Percentiles rank a stretch among this genome's conserved stretches.
These are phyloP conservation scores for Hemicrepidius hirtus DNA, from an alignment of 2,888 invertebrate species.

Conservation along the genomic window DNA sequence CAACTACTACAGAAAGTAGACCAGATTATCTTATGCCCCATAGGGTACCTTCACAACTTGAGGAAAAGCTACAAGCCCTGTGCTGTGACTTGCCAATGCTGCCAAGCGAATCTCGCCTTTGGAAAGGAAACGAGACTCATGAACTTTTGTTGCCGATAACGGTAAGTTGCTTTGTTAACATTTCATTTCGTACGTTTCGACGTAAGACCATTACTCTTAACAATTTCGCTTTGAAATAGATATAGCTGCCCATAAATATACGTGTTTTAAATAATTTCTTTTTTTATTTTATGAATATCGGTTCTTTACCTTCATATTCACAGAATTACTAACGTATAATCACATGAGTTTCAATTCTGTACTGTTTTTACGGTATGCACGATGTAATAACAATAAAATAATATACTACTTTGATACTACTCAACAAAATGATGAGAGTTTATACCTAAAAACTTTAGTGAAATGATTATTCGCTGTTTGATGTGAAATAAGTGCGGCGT, in stretches of 20 bases:
- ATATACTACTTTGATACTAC: no score
- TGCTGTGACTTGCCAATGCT: slow-evolving; percentile 81
- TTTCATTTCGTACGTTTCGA: slow-evolving; percentile 13
- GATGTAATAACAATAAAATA: no score
- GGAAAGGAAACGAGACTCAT: slow-evolving; percentile 84
- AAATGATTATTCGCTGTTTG: no score
- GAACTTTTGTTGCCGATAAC: slow-evolving; percentile 80
- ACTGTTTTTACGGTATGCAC: no score
- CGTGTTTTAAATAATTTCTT: background rate
- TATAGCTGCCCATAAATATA: background rate
- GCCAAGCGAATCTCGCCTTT: slow-evolving; percentile 79
- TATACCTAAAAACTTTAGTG: no score
- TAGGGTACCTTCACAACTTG: slow-evolving; percentile 74
- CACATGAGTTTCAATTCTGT: no score
- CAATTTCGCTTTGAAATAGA: slow-evolving; percentile 5
- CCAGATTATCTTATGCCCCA: slow-evolving; percentile 41
- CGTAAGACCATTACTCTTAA: slow-evolving; percentile 2
- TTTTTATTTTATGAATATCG: no score
- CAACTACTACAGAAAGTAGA: slow-evolving; percentile 36
- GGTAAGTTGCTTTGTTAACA: slow-evolving; percentile 72
- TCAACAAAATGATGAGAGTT: no score
- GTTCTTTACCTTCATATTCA: no score
- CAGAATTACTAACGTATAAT: no score
- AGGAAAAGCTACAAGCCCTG: slow-evolving; percentile 79
- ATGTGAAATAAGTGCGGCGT: no score